Conservation (phyloP, 2,888 invertebrate genomes). For the Cantharis lateralis region DNA sequence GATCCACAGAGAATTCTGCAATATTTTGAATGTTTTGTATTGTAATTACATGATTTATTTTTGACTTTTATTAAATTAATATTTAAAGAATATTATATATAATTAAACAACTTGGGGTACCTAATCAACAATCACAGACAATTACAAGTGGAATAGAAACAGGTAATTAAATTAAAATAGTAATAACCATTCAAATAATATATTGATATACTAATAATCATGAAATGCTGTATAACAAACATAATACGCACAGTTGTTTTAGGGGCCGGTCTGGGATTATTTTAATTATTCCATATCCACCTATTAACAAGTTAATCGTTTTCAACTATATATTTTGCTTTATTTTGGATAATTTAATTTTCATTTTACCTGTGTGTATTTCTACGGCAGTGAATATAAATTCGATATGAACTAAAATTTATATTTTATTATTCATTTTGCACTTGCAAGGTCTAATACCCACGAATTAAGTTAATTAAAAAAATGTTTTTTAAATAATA, state of each 20-base stretch:
- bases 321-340: neutral
- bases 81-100: neutral
- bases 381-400: neutral
- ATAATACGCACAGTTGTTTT: neutral
- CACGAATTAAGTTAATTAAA: neutral
- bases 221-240: neutral
- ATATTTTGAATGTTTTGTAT: no score
- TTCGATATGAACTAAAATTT: neutral
- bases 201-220: neutral
- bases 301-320: neutral
- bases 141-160: neutral
- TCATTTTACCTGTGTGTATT: neutral
- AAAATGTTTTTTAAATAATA: no score
- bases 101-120: neutral
- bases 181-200: neutral
- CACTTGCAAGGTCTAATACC: neutral
- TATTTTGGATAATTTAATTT: neutral
- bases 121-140: neutral
- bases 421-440: neutral
- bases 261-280: neutral
- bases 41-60: no score
- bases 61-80: no score
- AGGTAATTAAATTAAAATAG: neutral
- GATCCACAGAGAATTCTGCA: constrained; percentile 83
- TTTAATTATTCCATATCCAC: neutral